These are phyloP conservation scores for Pollimyrus isidori DNA, from an alignment of 2,113 vertebrate genomes.

Conservation along the genomic window DNA sequence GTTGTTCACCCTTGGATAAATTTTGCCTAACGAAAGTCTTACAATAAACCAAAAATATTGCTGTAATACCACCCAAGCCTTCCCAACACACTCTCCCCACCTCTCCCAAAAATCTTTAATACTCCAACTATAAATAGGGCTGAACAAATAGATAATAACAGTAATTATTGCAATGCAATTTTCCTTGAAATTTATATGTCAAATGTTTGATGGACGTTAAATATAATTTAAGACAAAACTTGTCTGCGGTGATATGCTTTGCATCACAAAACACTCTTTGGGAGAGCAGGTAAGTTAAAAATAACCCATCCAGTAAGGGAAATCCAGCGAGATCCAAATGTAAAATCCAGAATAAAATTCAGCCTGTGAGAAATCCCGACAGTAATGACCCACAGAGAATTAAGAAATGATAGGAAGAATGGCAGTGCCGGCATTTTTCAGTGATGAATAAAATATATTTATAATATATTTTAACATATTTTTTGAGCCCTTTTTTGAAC, in stretches of 20 bases:
- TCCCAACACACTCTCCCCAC: neutral
- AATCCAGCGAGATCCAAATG: neutral
- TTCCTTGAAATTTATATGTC: neutral
- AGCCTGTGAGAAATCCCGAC: neutral
- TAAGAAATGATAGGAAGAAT: neutral
- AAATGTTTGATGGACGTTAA: neutral
- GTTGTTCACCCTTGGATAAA: neutral
- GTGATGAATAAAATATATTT: neutral
- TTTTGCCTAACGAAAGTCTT: neutral
- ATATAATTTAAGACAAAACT: neutral
- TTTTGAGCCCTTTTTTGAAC: neutral
- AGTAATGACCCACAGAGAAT: neutral
- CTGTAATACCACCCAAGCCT: neutral
- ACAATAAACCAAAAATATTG: neutral
- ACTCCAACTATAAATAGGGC: neutral
- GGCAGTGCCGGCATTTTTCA: neutral
- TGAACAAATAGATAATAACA: neutral
- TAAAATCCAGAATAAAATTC: neutral
- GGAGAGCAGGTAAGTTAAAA: neutral
- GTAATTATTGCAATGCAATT: neutral
- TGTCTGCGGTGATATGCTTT: neutral
- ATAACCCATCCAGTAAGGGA: neutral
- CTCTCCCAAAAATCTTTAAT: neutral
- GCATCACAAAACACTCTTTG: neutral
- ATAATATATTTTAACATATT: neutral